Conservation (phyloP, 2,888 invertebrate species). For the Stomorhina lunata region DNA sequence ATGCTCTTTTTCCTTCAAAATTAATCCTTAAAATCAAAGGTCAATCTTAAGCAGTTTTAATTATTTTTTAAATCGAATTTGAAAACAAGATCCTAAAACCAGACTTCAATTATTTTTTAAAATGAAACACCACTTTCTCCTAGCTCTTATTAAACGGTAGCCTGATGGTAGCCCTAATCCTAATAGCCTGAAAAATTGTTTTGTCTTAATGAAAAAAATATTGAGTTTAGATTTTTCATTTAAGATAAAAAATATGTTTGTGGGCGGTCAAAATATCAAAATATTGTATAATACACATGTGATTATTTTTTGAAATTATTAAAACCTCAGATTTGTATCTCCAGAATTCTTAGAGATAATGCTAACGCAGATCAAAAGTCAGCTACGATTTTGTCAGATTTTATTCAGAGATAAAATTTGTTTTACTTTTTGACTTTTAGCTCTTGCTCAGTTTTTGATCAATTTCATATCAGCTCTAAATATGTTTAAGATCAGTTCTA, state of each 20-base stretch:
- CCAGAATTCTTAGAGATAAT: too few relatives aligned
- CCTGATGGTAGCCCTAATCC: background rate
- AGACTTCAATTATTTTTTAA: background rate
- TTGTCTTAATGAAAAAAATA: background rate
- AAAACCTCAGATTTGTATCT: too few relatives aligned
- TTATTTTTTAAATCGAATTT: background rate
- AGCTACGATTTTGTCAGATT: too few relatives aligned
- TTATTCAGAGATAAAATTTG: too few relatives aligned
- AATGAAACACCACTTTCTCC: background rate
- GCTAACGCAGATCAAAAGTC: conserved; percentile 13
- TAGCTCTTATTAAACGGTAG: conserved; percentile 17
- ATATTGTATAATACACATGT: conserved; percentile 34
- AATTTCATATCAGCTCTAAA: too few relatives aligned
- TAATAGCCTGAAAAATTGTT: conserved; percentile 3
- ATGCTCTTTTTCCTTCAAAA: background rate
- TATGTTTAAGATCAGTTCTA: too few relatives aligned
- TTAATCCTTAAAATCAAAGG: conserved; percentile 40
- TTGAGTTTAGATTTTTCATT: conserved; percentile 26
- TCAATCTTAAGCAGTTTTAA: conserved; percentile 24
- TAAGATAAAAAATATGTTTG: conserved; percentile 19
- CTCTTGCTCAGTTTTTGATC: too few relatives aligned
- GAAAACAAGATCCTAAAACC: too few relatives aligned
- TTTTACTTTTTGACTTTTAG: too few relatives aligned
- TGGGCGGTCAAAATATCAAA: conserved; percentile 39
- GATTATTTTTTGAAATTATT: background rate